These are phyloP conservation scores for Andrena cerasifolii DNA, from an alignment of 1,140 invertebrate species.

Conservation along the genomic window DNA sequence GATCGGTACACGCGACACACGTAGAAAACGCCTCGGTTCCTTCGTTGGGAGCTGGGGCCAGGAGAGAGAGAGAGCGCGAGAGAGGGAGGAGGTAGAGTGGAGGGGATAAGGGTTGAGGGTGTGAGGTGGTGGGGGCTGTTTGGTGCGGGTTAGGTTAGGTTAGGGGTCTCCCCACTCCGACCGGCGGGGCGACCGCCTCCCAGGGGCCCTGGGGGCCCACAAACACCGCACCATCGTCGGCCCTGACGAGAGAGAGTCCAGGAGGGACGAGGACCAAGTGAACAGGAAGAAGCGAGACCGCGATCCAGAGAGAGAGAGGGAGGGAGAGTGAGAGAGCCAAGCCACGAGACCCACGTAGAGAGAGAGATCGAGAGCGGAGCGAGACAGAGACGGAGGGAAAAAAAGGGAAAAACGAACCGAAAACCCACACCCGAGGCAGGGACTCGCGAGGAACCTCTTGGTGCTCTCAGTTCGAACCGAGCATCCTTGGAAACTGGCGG, in stretches of 20 bases:
- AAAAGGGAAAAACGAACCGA: slow-evolving; percentile 76
- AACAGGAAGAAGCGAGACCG: slow-evolving; percentile 19
- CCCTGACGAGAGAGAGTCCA: slow-evolving; percentile 65
- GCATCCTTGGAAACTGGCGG: slow-evolving; percentile 80
- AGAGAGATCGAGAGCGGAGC: slow-evolving; percentile 42
- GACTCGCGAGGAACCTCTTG: slow-evolving; percentile 74
- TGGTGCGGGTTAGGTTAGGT: slow-evolving; percentile 76
- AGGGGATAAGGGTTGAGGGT: slow-evolving; percentile 66
- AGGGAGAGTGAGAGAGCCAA: no score
- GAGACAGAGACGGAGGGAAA: slow-evolving; percentile 65
- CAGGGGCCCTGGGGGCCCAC: slow-evolving; percentile 77
- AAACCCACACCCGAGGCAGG: slow-evolving; percentile 78
- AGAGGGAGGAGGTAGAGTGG: background rate
- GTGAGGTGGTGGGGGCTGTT: slow-evolving; percentile 63
- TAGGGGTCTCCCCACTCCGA: slow-evolving; percentile 64
- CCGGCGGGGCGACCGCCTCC: slow-evolving; percentile 67
- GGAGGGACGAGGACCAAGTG: slow-evolving; percentile 18
- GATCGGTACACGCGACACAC: slow-evolving; percentile 43
- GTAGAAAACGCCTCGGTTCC: slow-evolving; percentile 57
- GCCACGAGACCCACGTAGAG: slow-evolving; percentile 26
- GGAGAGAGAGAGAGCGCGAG: background rate
- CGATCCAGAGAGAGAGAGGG: slow-evolving; percentile 21
- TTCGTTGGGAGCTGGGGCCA: slow-evolving; percentile 60
- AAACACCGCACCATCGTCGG: slow-evolving; percentile 71
- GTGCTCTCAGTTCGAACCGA: slow-evolving; percentile 78